Evolutionary conservation across 2,888 invertebrate species (phyloP).

Genomic region (Scaptomyza cyrtandrae): DNA sequence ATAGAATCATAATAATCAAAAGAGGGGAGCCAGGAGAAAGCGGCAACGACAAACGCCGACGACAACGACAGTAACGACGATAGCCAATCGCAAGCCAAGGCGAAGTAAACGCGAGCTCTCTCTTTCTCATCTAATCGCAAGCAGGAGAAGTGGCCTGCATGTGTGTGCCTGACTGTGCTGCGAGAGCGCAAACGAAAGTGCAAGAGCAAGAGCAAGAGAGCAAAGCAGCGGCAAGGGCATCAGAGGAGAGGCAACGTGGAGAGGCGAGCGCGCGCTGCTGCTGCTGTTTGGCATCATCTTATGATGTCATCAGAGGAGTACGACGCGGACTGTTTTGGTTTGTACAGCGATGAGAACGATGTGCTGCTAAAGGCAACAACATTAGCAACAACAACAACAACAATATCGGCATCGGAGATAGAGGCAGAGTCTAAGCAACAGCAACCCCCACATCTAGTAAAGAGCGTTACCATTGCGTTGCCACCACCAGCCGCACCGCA

Average conservation of each 20-base stretch:
- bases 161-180: constrained; percentile 43
- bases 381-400: constrained; percentile 87
- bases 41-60: constrained; percentile 9
- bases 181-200: constrained; percentile 52
- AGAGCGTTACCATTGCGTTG: constrained; percentile 42
- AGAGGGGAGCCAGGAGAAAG: constrained; percentile 31
- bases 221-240: constrained; percentile 8
- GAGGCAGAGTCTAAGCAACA: constrained; percentile 85
- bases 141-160: constrained; percentile 54
- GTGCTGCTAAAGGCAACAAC: constrained; percentile 93
- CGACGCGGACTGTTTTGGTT: constrained; percentile 96
- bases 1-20: not conserved
- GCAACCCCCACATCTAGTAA: constrained; percentile 53
- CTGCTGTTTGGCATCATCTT: constrained; percentile 89
- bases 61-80: constrained; percentile 20
- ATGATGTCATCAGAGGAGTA: constrained; percentile 99
- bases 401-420: constrained; percentile 44
- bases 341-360: constrained; percentile 92
- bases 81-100: constrained; percentile 51
- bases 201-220: constrained; percentile 34
- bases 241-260: constrained; percentile 55
- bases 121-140: constrained; percentile 34
- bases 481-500: constrained; percentile 44
- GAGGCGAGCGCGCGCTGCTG: constrained; percentile 70
- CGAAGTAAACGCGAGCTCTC: constrained; percentile 45